Evolutionary conservation across 92 coral and sea anemone species (phyloP).

Genomic region (Phenganax stokvisi): DNA sequence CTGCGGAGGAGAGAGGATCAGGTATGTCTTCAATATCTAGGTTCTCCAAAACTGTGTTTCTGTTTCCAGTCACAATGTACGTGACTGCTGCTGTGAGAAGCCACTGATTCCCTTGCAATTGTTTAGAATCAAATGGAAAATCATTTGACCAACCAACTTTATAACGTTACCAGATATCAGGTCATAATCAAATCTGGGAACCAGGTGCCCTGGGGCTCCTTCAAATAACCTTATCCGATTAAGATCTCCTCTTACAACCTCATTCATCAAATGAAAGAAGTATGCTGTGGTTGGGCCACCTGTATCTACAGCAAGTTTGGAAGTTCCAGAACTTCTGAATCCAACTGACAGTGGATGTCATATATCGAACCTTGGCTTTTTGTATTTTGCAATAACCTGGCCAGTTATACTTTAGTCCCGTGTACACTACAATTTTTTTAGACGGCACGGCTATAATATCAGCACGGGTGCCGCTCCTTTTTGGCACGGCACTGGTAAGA

Average conservation of each 20-base stretch:
- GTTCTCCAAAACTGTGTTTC: slow-evolving; percentile 5
- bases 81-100: background rate
- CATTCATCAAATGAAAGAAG: slow-evolving; percentile 37
- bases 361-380: slow-evolving; percentile 10
- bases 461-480: too few species aligned
- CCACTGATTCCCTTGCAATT: slow-evolving; percentile 10
- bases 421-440: too few species aligned
- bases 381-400: slow-evolving; percentile 2
- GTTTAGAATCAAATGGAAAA: background rate
- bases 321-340: slow-evolving; percentile 14
- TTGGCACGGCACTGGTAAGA: too few species aligned
- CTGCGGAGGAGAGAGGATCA: background rate
- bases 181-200: background rate
- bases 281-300: slow-evolving; percentile 43
- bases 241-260: slow-evolving; percentile 4
- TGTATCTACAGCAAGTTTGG: slow-evolving; percentile 43
- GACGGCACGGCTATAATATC: too few species aligned
- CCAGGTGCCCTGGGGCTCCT: slow-evolving; percentile 5
- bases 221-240: slow-evolving; percentile 20
- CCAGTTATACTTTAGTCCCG: too few species aligned
- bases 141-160: slow-evolving; percentile 4
- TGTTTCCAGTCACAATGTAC: background rate
- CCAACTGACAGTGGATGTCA: background rate
- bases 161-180: background rate
- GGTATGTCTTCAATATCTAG: background rate